These are phyloP conservation scores for Aplocera efformata DNA, from an alignment of 2,888 invertebrate genomes.

Conservation along the genomic window DNA sequence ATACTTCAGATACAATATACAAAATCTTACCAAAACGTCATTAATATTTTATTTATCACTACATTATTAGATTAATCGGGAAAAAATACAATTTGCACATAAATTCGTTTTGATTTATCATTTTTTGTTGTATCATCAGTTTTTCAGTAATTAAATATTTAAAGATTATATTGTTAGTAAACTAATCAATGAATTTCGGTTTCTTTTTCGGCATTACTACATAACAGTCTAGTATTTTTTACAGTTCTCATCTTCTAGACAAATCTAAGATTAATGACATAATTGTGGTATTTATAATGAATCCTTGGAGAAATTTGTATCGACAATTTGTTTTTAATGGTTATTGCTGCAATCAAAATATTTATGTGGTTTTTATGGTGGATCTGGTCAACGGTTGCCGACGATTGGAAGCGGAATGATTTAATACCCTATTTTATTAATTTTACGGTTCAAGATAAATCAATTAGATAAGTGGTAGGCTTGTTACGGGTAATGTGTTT, in stretches of 20 bases:
- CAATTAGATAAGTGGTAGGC: too few relatives aligned
- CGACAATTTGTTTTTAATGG: conserved; percentile 21
- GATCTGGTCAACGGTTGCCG: conserved; percentile 3
- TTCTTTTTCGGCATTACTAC: not conserved
- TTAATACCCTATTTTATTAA: not conserved
- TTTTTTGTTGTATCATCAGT: too few relatives aligned
- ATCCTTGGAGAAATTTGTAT: conserved; percentile 20
- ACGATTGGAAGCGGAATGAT: conserved; percentile 10
- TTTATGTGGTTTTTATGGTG: conserved; percentile 21
- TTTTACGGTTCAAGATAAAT: too few relatives aligned
- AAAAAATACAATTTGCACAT: too few relatives aligned
- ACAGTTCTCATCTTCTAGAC: conserved; percentile 10
- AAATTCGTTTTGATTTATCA: too few relatives aligned
- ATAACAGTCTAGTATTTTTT: conserved; percentile 1
- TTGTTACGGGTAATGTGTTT: too few relatives aligned
- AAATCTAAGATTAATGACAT: conserved; percentile 26
- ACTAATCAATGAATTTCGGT: not conserved
- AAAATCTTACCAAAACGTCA: too few relatives aligned
- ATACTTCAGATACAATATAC: too few relatives aligned
- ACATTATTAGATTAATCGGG: too few relatives aligned
- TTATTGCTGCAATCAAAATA: conserved; percentile 26
- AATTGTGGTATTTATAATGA: conserved; percentile 27
- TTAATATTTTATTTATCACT: too few relatives aligned
- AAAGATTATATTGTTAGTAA: too few relatives aligned
- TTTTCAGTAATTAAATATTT: too few relatives aligned